Conservation (phyloP, 2,113 vertebrate species). For the Gasterosteus aculeatus region DNA sequence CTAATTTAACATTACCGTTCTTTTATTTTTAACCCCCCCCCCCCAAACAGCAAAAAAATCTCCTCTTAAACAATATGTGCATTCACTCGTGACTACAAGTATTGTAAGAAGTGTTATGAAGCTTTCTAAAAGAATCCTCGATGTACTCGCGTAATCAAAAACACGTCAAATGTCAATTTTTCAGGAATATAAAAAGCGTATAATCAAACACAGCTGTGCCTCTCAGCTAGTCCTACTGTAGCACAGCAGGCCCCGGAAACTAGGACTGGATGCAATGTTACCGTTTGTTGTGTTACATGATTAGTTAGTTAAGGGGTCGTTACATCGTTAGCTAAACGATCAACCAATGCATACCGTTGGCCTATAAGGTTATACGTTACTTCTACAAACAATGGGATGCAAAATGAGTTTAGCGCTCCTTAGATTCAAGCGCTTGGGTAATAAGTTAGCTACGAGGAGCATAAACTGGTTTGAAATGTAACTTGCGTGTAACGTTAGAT, state of each 20-base stretch:
- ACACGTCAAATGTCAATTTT: background rate
- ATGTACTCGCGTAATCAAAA: background rate
- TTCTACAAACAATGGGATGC: constrained; percentile 6
- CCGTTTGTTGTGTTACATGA: constrained; percentile 14
- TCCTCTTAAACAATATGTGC: background rate
- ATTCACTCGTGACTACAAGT: background rate
- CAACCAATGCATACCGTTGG: constrained; percentile 3
- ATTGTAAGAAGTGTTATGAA: background rate
- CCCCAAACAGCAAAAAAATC: background rate
- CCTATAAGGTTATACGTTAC: background rate
- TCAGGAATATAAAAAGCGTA: constrained; percentile 4
- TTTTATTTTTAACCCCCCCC: background rate
- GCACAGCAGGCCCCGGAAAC: background rate
- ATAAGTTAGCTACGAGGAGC: background rate
- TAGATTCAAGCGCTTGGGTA: background rate
- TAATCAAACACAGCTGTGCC: background rate
- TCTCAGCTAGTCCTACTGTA: background rate
- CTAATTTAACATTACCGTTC: background rate
- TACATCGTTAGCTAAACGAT: background rate
- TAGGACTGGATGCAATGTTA: background rate
- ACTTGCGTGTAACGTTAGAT: background rate
- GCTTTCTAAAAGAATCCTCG: constrained; percentile 1
- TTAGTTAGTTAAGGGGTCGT: background rate
- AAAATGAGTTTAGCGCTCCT: background rate
- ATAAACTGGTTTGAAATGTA: background rate